phyloP scores from a whole-genome alignment of 2,888 invertebrate genomes.

The Agrochola lychnidis region DNA sequence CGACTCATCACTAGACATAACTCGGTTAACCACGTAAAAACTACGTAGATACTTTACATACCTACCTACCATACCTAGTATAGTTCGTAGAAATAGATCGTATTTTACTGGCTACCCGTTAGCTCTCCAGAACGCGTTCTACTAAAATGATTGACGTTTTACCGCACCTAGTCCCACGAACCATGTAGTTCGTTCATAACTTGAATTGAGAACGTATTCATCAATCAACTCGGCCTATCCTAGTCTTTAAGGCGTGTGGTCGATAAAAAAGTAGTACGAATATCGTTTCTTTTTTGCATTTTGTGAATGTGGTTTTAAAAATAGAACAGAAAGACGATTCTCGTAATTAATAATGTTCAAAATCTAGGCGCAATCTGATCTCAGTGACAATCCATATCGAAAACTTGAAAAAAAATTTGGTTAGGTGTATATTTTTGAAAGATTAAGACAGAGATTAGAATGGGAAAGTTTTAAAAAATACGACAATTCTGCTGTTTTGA shows the following conservation, averaged over 20 bases:
- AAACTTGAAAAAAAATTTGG: too few species aligned
- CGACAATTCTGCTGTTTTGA: too few species aligned
- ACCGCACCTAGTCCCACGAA: constrained; percentile 23
- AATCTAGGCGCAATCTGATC: too few species aligned
- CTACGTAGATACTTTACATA: background rate
- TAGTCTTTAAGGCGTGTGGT: constrained; percentile 7
- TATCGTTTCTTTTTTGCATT: background rate
- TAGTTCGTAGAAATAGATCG: constrained; percentile 1
- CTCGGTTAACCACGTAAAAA: background rate
- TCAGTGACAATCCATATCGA: too few species aligned
- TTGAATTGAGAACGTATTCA: constrained; percentile 34
- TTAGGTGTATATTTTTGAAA: too few species aligned
- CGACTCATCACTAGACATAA: background rate
- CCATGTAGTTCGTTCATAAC: constrained; percentile 28
- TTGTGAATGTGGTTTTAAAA: background rate
- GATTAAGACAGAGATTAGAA: too few species aligned
- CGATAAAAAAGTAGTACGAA: constrained; percentile 19
- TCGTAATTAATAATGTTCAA: too few species aligned
- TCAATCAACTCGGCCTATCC: constrained; percentile 37
- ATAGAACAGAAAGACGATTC: background rate
- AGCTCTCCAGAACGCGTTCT: constrained; percentile 5
- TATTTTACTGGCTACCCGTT: constrained; percentile 1
- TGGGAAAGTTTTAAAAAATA: too few species aligned
- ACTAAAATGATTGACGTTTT: constrained; percentile 56
- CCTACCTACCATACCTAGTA: background rate